Conservation (phyloP, 2,113 vertebrate genomes). For the Cyprinodon tularosa region DNA sequence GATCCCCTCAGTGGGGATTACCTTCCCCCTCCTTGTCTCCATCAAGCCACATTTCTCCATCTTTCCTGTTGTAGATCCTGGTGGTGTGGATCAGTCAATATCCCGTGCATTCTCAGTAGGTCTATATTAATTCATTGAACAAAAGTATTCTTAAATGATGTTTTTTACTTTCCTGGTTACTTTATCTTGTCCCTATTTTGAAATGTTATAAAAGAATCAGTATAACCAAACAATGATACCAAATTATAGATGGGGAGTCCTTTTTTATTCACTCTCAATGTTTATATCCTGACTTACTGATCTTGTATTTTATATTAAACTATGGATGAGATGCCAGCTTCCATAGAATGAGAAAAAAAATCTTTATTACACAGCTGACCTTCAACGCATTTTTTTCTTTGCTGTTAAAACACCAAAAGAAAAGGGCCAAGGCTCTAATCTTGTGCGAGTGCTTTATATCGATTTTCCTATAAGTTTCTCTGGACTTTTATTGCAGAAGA, state of each 20-base stretch:
- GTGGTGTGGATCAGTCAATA: no score
- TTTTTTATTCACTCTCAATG: not conserved
- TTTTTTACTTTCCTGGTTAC: no score
- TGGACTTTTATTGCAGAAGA: conserved; percentile 37
- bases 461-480: conserved; percentile 49
- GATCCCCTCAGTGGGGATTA: no score
- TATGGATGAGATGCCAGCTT: conserved; percentile 30
- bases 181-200: no score
- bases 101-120: no score
- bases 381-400: conserved; percentile 27
- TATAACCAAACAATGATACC: no score
- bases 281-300: not conserved
- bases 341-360: conserved; percentile 20
- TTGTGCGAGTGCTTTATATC: conserved; percentile 41
- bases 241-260: not conserved
- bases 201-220: no score
- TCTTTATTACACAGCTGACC: conserved; percentile 45
- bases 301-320: conserved; percentile 36
- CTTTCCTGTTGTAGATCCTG: no score
- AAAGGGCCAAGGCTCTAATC: conserved; percentile 35
- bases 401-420: conserved; percentile 32
- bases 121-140: no score
- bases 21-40: no score
- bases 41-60: no score
- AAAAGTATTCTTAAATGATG: no score